Conservation (phyloP, 2,113 vertebrate genomes). For the Dromiciops gliroides region DNA sequence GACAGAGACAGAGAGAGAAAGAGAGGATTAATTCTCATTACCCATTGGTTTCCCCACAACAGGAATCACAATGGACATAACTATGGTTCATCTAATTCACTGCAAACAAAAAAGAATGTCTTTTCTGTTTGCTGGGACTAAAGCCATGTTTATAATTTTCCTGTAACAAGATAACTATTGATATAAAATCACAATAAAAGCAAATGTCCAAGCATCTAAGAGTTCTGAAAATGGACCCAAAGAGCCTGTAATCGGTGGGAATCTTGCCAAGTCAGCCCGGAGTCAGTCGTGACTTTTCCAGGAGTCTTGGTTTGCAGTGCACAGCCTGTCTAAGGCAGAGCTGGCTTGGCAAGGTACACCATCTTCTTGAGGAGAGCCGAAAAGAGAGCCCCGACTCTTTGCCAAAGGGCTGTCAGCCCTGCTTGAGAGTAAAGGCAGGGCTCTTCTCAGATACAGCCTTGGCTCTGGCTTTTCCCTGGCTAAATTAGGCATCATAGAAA, state of each 20-base stretch:
- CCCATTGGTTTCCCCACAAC: slow-evolving; percentile 23
- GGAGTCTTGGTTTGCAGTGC: slow-evolving; percentile 64
- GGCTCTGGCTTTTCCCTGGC: slow-evolving; percentile 69
- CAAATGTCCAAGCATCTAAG: background rate
- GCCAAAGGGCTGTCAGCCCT: slow-evolving; percentile 79
- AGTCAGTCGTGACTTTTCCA: slow-evolving; percentile 56
- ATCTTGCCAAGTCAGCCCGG: slow-evolving; percentile 44
- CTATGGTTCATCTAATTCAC: slow-evolving; percentile 46
- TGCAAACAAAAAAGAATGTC: background rate
- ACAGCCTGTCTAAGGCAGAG: slow-evolving; percentile 72
- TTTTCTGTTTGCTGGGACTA: slow-evolving; percentile 21
- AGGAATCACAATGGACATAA: background rate
- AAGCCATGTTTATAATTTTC: background rate
- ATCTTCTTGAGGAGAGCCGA: slow-evolving; percentile 70
- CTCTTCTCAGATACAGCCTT: slow-evolving; percentile 73
- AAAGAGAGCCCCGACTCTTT: slow-evolving; percentile 74
- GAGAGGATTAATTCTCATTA: slow-evolving; percentile 42
- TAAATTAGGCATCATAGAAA: slow-evolving; percentile 72
- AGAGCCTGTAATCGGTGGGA: background rate
- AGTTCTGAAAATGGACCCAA: slow-evolving; percentile 3
- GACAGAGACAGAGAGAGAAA: background rate
- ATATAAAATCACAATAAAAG: slow-evolving; percentile 6
- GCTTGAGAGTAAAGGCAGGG: slow-evolving; percentile 69
- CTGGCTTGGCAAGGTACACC: slow-evolving; percentile 72
- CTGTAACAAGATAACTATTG: slow-evolving; percentile 6